Evolutionary conservation across 2,797 vertebrate species (phyloP), one percentile per base, ranked within the genome.

Genomic region (Phyllotis vaccarum): DNA sequence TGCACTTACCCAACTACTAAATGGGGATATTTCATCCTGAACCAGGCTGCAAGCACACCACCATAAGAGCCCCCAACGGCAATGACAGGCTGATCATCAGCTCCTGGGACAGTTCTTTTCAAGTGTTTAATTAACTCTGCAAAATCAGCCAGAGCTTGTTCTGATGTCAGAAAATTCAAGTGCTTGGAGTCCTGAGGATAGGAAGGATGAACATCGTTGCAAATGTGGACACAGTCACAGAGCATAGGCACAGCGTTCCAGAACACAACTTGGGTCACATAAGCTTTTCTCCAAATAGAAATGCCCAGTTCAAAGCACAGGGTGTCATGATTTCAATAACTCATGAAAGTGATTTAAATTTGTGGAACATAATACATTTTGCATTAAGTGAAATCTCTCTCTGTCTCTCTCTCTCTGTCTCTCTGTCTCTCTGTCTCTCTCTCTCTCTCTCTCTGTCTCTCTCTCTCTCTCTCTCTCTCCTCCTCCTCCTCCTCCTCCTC

Each of bases 21-120:
- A 70, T 99, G 99, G 74, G 99, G 99, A 96, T 99, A 99, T 96
- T 99, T 99, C 99, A 99, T 99, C 98, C 99, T 99, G 97, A 99
- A 98, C 99, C 99, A 99, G 86, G 99, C 99, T 1, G 99, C 98
- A 46, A 99, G 99, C 99, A 99, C 99, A 90, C 99, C 99, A 56
- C 99, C 99, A 0, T 99, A 99, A 16, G 99, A 99, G 0, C 99
- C 99, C 62, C 99, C 99, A 0, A 99, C 46, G 34, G 99, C 99
- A 62, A 99, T 99, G 90, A 99, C 99, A 0, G 99, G 99, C 91
- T 99, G 99, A 86, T 98, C 94, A 96, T 85, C 97, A n/a, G 99
- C 98, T 96, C 98, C 99, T 4, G 98, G 97, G 66, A 98, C 86
- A 7, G 94, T 98, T 0, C 1, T 94, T 98, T 99, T 99, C 81